Evolutionary conservation across 2,888 invertebrate species (phyloP).

Genomic region (Coronaproctus castanopsis): DNA sequence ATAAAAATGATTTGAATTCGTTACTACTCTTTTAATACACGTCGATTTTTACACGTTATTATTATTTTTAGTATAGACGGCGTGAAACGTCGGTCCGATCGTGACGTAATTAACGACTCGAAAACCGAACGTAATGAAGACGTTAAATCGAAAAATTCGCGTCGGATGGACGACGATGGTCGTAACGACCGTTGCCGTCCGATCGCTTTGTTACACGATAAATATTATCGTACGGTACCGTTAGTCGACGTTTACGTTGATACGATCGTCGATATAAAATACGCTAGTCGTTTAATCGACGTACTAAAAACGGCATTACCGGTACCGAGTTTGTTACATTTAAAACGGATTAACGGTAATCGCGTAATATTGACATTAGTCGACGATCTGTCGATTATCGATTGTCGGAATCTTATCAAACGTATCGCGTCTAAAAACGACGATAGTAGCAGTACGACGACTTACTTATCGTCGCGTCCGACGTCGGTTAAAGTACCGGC

Average conservation of each 20-base stretch:
- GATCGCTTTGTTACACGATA: slow-evolving; percentile 23
- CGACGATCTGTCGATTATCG: not conserved
- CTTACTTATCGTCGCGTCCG: not conserved
- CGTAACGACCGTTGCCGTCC: not conserved
- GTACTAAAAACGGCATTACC: slow-evolving; percentile 37
- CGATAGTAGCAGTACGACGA: slow-evolving; percentile 29
- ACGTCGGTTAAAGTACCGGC: slow-evolving; percentile 33
- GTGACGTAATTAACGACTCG: no score
- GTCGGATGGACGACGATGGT: not conserved
- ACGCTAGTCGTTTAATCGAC: slow-evolving; percentile 39
- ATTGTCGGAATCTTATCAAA: slow-evolving; percentile 3
- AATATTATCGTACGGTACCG: slow-evolving; percentile 34
- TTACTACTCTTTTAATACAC: no score
- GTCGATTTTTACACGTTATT: no score
- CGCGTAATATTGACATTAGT: slow-evolving; percentile 16
- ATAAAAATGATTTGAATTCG: no score
- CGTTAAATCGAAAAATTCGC: no score
- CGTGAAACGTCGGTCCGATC: no score
- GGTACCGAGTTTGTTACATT: slow-evolving; percentile 39
- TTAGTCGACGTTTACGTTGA: slow-evolving; percentile 39
- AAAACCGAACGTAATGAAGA: no score
- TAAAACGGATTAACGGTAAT: slow-evolving; percentile 46
- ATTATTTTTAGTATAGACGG: no score
- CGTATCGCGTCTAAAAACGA: no score
- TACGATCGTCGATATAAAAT: slow-evolving; percentile 36